Conservation (phyloP, 2,888 invertebrate species). For the Scrobipalpa costella region DNA sequence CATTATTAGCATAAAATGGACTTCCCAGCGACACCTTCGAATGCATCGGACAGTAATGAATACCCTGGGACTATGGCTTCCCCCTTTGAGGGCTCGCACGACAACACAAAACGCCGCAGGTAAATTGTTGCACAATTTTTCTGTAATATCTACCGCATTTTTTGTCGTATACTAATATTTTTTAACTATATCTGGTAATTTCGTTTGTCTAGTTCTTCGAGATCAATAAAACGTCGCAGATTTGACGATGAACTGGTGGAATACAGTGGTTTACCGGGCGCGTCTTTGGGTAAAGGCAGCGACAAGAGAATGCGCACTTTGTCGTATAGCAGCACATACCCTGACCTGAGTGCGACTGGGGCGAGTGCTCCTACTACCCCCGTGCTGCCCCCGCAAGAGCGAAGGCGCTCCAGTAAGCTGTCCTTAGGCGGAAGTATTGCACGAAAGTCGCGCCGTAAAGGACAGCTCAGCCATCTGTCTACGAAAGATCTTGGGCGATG, state of each 20-base stretch:
- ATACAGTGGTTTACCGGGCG: constrained; percentile 87
- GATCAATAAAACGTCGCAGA: constrained; percentile 96
- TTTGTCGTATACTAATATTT: too few species aligned
- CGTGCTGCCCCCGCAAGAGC: constrained; percentile 52
- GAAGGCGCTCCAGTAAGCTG: constrained; percentile 66
- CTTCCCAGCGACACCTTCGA: constrained; percentile 68
- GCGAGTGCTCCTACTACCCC: constrained; percentile 51
- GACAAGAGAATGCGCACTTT: constrained; percentile 72
- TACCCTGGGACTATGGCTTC: constrained; percentile 59
- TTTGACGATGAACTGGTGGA: constrained; percentile 99
- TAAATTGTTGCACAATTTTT: constrained; percentile 35
- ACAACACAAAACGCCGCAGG: constrained; percentile 77
- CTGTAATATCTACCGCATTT: neutral
- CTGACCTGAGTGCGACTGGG: constrained; percentile 62
- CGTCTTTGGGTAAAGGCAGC: constrained; percentile 71
- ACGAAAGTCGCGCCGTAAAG: constrained; percentile 81
- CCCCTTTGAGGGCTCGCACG: constrained; percentile 61
- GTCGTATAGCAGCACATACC: constrained; percentile 76
- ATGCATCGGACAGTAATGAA: constrained; percentile 70
- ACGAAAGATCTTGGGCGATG: constrained; percentile 95
- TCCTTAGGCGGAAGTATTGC: constrained; percentile 62
- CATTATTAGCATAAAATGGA: constrained; percentile 53
- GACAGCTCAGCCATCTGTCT: constrained; percentile 85
- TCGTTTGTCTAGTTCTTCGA: constrained; percentile 85
- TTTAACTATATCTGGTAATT: neutral